These are phyloP conservation scores for Oscheius sp. DNA, from an alignment of 2,888 invertebrate genomes.

Conservation along the genomic window DNA sequence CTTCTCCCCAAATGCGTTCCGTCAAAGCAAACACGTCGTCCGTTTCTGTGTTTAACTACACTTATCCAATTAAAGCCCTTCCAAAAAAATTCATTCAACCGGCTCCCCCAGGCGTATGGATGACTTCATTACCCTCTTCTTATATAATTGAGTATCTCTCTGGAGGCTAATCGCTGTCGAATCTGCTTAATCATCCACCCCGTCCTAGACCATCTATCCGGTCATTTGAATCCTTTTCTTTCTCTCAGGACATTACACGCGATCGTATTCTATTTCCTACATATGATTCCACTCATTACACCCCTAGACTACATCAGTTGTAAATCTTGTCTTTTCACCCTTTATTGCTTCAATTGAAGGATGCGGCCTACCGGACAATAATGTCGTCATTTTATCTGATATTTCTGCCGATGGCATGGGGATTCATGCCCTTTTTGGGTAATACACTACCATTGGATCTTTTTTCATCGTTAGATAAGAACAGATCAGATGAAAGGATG, in stretches of 20 bases:
- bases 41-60: constrained; percentile 8
- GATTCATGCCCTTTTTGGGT: constrained; percentile 46
- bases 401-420: constrained; percentile 25
- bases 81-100: not conserved
- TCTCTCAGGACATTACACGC: constrained; percentile 7
- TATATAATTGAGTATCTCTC: constrained; percentile 11
- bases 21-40: constrained; percentile 10
- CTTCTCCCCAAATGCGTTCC: not conserved
- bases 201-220: constrained; percentile 6
- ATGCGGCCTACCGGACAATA: too few species aligned
- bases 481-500: constrained; percentile 6
- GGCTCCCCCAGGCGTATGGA: not conserved
- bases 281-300: constrained; percentile 20
- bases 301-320: not conserved
- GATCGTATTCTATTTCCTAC: constrained; percentile 28
- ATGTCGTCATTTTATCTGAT: constrained; percentile 29
- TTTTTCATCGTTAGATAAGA: constrained; percentile 44
- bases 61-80: not conserved
- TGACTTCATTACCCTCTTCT: not conserved
- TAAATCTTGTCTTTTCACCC: constrained; percentile 12
- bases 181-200: constrained; percentile 18
- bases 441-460: constrained; percentile 56
- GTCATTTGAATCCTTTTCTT: constrained; percentile 15
- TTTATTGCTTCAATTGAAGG: too few species aligned
- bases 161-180: constrained; percentile 16